Conservation (phyloP, 2,888 invertebrate genomes). For the Andricus curvator region DNA sequence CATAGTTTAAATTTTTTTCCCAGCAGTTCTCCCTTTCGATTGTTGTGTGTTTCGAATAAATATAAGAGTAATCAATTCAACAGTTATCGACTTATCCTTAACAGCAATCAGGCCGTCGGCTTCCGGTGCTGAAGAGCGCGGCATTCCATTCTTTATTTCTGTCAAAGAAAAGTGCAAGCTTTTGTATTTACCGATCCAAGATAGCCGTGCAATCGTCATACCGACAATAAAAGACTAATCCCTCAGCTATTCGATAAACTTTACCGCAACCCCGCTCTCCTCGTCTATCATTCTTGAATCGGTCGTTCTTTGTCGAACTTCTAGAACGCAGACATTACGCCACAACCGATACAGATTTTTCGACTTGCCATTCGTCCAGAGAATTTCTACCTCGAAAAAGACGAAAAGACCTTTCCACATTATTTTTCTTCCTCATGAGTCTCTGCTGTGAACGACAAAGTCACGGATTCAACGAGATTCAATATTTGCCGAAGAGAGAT, state of each 20-base stretch:
- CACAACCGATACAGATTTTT: constrained; percentile 50
- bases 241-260: constrained; percentile 66
- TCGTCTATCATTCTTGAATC: constrained; percentile 32
- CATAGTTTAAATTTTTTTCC: too few species aligned
- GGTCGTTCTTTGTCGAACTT: constrained; percentile 29
- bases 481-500: constrained; percentile 56
- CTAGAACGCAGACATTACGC: constrained; percentile 41
- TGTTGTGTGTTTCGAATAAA: too few species aligned
- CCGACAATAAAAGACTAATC: constrained; percentile 69
- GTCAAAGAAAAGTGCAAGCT: constrained; percentile 58
- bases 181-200: constrained; percentile 62
- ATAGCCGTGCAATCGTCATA: constrained; percentile 64
- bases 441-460: constrained; percentile 35
- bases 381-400: constrained; percentile 19
- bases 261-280: constrained; percentile 38
- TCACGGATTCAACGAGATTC: constrained; percentile 51
- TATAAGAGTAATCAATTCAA: neutral
- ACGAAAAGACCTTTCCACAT: constrained; percentile 23
- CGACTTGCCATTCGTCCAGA: constrained; percentile 8
- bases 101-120: neutral
- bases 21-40: too few species aligned
- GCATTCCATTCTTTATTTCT: constrained; percentile 62
- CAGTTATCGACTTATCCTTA: constrained; percentile 49
- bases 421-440: constrained; percentile 42
- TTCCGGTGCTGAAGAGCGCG: constrained; percentile 58